These are phyloP conservation scores for Psittacula derbiana DNA, from an alignment of 2,797 vertebrate species.

Conservation along the genomic window DNA sequence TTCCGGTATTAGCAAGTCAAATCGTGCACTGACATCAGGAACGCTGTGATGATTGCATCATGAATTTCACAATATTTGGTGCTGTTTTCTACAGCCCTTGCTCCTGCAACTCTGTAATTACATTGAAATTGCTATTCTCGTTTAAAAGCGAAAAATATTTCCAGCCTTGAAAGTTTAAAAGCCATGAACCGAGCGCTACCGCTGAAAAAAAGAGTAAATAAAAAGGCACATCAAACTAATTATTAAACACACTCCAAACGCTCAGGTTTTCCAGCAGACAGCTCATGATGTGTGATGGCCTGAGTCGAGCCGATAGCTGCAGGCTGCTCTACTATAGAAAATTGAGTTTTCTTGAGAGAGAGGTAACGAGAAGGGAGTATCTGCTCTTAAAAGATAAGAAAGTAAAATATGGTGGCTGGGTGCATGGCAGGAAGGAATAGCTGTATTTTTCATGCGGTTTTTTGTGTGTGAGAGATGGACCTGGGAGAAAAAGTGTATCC, in stretches of 20 bases:
- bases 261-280: not conserved
- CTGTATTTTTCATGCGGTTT: not conserved
- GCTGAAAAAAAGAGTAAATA: not conserved
- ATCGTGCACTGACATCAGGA: not conserved
- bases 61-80: constrained; percentile 1
- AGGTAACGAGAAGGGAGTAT: not conserved
- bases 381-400: constrained; percentile 47
- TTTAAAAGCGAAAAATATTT: not conserved
- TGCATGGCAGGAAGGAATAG: not conserved
- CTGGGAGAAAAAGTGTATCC: not conserved
- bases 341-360: not conserved
- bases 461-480: not conserved
- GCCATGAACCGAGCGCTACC: not conserved
- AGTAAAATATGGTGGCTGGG: not conserved
- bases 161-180: not conserved
- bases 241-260: not conserved
- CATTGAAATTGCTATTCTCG: not conserved
- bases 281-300: not conserved
- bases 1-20: constrained; percentile 11
- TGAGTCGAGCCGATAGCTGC: constrained; percentile 11
- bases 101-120: not conserved
- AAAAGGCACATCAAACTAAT: not conserved
- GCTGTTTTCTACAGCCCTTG: not conserved
- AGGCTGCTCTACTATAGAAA: not conserved
- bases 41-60: not conserved